Conservation (phyloP, 2,888 invertebrate species). For the Lasioglossum villosulum region DNA sequence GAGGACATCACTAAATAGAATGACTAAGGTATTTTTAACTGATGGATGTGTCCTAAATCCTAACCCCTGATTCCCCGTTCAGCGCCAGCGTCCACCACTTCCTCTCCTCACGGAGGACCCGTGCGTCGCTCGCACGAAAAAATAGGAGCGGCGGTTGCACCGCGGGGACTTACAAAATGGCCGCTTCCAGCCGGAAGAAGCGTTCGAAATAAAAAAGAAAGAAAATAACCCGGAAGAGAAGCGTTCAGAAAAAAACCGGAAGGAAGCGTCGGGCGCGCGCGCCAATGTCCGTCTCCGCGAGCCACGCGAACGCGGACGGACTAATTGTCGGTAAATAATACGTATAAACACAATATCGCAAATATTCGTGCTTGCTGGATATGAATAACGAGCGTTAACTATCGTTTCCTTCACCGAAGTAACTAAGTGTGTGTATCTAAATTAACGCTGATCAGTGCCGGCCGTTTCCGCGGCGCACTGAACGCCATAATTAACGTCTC, state of each 20-base stretch:
- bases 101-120: slow-evolving; percentile 32
- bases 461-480: slow-evolving; percentile 67
- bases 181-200: background rate
- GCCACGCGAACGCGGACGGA: slow-evolving; percentile 34
- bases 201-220: background rate
- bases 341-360: slow-evolving; percentile 74
- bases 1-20: slow-evolving; percentile 63
- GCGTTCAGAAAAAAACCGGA: background rate
- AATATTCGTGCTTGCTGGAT: slow-evolving; percentile 81
- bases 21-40: slow-evolving; percentile 75
- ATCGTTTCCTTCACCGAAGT: slow-evolving; percentile 74
- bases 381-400: slow-evolving; percentile 76
- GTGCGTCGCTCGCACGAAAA: slow-evolving; percentile 37
- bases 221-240: background rate
- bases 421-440: slow-evolving; percentile 72
- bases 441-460: slow-evolving; percentile 68
- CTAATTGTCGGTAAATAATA: slow-evolving; percentile 70
- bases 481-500: slow-evolving; percentile 58
- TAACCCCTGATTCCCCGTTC: slow-evolving; percentile 34
- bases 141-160: background rate
- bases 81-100: slow-evolving; percentile 61
- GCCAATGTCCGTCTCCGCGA: slow-evolving; percentile 50
- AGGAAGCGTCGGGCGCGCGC: slow-evolving; percentile 43
- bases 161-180: slow-evolving; percentile 8
- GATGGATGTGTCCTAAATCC: slow-evolving; percentile 72